Evolutionary conservation across 1,140 invertebrate genomes (phyloP).

Genomic region (Formica exsecta): DNA sequence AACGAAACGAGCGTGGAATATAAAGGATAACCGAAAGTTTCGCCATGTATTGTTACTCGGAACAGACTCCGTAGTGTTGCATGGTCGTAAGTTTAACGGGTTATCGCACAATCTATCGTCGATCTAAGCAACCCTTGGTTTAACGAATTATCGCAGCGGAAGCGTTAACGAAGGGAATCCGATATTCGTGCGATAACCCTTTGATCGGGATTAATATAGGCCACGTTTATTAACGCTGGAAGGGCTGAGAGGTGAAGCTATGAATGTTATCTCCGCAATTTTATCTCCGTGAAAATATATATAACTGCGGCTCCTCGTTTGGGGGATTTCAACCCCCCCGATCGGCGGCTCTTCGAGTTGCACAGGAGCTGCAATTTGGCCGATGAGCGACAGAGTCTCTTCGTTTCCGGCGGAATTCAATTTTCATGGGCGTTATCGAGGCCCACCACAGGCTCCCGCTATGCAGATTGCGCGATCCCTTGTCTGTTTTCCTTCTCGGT

Average conservation of each 20-base stretch:
- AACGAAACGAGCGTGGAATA: neutral
- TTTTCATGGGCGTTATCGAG: constrained; percentile 53
- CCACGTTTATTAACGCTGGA: neutral
- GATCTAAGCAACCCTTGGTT: neutral
- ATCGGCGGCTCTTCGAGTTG: neutral
- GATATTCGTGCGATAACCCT: neutral
- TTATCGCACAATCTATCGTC: neutral
- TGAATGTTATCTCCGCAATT: neutral
- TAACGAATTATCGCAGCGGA: neutral
- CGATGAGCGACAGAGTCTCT: constrained; percentile 9
- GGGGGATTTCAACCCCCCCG: neutral
- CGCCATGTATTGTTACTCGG: neutral
- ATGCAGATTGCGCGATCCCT: constrained; percentile 28
- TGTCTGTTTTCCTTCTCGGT: neutral
- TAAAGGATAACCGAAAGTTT: constrained; percentile 40
- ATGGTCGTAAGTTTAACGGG: neutral
- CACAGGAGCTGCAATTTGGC: neutral
- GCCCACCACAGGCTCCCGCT: constrained; percentile 1
- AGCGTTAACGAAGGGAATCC: neutral
- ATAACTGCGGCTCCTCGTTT: neutral
- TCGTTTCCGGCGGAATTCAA: constrained; percentile 61
- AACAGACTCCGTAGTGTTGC: neutral
- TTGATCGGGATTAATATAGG: constrained; percentile 3
- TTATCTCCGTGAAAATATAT: constrained; percentile 11
- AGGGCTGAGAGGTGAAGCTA: neutral